phyloP scores from a whole-genome alignment of 2,888 invertebrate genomes.

The Scaptodrosophila latifasciaeformis region DNA sequence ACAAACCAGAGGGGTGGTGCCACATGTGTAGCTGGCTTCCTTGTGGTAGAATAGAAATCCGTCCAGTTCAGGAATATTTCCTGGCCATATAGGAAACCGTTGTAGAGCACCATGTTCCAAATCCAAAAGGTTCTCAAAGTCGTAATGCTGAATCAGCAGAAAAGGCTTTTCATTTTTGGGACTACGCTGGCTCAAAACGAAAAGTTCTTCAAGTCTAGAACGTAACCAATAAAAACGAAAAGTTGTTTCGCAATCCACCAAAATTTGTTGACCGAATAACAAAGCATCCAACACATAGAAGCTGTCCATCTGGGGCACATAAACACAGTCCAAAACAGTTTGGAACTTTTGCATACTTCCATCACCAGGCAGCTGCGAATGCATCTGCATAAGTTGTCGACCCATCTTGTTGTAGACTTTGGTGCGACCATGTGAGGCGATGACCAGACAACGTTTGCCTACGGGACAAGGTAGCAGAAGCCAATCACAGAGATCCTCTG shows the following conservation, averaged over 20 bases:
- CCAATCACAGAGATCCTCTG: conserved; percentile 86
- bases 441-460: conserved; percentile 87
- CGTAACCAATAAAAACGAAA: conserved; percentile 90
- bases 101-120: conserved; percentile 55
- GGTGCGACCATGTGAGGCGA: conserved; percentile 83
- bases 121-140: conserved; percentile 59
- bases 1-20: conserved; percentile 89
- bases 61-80: conserved; percentile 79
- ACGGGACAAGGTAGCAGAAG: conserved; percentile 86
- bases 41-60: conserved; percentile 95
- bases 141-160: conserved; percentile 49
- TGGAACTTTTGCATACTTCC: conserved; percentile 31
- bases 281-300: conserved; percentile 88
- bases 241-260: conserved; percentile 77
- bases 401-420: conserved; percentile 82
- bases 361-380: conserved; percentile 68
- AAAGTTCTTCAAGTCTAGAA: conserved; percentile 81
- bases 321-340: conserved; percentile 88
- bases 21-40: conserved; percentile 84
- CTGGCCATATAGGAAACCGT: conserved; percentile 65
- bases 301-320: conserved; percentile 76
- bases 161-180: conserved; percentile 54
- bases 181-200: conserved; percentile 28
- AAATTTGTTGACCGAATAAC: conserved; percentile 64
- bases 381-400: conserved; percentile 77